Base-by-base conservation (phyloP, 2,888 invertebrate genomes). In the Metalampra italica region DNA sequence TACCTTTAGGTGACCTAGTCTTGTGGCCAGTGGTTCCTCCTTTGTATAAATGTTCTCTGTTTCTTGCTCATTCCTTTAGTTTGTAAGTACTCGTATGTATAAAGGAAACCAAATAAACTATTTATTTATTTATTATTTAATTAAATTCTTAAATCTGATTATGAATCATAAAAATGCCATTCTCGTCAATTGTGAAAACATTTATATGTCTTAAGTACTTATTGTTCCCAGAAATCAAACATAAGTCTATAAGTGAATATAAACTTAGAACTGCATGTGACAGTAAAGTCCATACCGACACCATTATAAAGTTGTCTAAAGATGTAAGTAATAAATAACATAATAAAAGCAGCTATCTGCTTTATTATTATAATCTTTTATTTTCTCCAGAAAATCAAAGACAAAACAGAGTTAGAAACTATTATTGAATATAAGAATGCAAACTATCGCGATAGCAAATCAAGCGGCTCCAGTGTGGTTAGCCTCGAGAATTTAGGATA, bases 391-490 rank as follows among this genome's bases (percentile, higher is more conserved):
- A 46, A 52, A 3, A 37, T 14, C 34, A 36, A n/a, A n/a, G 12
- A 43, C 39, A 42, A 42, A 2, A 12, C 43, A 48, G 43, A 50
- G 13, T 12, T 36, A 11, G 43, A 50, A 32, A 54, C 53, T 5
- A 55, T 45, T 8, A 15, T 73, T 39, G 49, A 55, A 40, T 72
- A 64, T 45, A 66, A 57, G 52, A 75, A 69, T 47, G 29, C 46
- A 0, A 50, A 61, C 37, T 71, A 54, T 30, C 42, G 50, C 22
- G 64, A 60, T 3, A 64, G 51, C 36, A 46, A 49, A 29, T 62
- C 68, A 34, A 51, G 47, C 38, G 53, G 85, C 87, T 1, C 75
- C 88, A 38, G 73, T 77, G 45, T 91, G 90, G 55, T 90, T 90
- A 0, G 74, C 9, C 22, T 22, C 22, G 22, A 22, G 22, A 5